A percentile compares a stretch with the other conserved stretches of the same genome.
Conservation (phyloP, 2,113 vertebrate genomes). For the Callocephalon fimbriatum region DNA sequence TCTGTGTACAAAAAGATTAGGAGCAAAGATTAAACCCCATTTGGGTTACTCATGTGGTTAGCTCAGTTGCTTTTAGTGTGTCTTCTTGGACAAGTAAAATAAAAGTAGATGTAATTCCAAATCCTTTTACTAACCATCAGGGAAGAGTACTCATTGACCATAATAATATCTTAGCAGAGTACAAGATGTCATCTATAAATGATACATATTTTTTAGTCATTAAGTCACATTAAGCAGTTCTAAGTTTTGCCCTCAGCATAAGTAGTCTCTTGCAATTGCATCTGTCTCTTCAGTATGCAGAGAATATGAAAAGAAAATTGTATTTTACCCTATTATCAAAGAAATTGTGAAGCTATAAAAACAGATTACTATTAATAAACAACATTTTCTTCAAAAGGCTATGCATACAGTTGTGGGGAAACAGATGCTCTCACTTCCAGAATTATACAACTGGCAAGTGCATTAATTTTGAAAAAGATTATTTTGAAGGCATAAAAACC, state of each 20-base stretch:
- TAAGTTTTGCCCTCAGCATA: slow-evolving; percentile 48
- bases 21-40: slow-evolving; percentile 4
- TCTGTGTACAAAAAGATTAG: slow-evolving; percentile 3
- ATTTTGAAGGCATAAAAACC: slow-evolving; percentile 40
- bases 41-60: neutral
- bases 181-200: slow-evolving; percentile 29
- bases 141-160: slow-evolving; percentile 39
- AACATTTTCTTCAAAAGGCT: slow-evolving; percentile 50
- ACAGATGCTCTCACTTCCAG: slow-evolving; percentile 51
- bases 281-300: slow-evolving; percentile 52
- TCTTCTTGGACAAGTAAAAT: slow-evolving; percentile 19
- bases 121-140: slow-evolving; percentile 14
- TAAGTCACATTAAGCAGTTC: slow-evolving; percentile 51
- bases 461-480: slow-evolving; percentile 27
- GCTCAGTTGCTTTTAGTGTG: neutral
- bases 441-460: slow-evolving; percentile 27
- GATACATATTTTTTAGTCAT: slow-evolving; percentile 48
- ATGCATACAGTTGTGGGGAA: slow-evolving; percentile 24
- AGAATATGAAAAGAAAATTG: slow-evolving; percentile 49
- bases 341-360: slow-evolving; percentile 48
- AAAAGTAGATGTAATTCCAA: slow-evolving; percentile 30
- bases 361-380: slow-evolving; percentile 69
- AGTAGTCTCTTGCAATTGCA: slow-evolving; percentile 40
- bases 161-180: slow-evolving; percentile 25
- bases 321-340: slow-evolving; percentile 60